Conservation (phyloP, 2,888 invertebrate species). For the Neoscelio sp. region DNA sequence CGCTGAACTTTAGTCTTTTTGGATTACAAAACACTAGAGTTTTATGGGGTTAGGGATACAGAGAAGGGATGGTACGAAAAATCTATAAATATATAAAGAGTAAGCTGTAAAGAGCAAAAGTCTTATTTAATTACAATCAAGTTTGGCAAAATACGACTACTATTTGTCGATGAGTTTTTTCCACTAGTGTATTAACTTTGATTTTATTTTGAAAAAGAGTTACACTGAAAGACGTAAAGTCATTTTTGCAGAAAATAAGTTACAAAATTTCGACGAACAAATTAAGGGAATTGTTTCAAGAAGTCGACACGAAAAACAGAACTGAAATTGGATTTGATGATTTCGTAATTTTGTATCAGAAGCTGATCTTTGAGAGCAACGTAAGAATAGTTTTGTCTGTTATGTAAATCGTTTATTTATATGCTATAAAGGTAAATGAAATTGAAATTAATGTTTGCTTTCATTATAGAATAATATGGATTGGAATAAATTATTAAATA, state of each 20-base stretch:
- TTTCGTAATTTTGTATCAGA: conserved; percentile 93
- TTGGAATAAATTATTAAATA: conserved; percentile 76
- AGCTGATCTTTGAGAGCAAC: conserved; percentile 91
- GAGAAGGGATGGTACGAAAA: too few relatives aligned
- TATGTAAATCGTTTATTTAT: conserved; percentile 1
- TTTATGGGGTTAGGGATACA: too few relatives aligned
- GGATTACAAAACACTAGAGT: too few relatives aligned
- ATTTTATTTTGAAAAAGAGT: conserved; percentile 85
- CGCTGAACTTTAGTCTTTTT: too few relatives aligned
- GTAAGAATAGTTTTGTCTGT: too few relatives aligned
- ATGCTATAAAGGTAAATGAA: too few relatives aligned
- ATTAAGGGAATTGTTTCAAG: conserved; percentile 92
- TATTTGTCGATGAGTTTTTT: too few relatives aligned
- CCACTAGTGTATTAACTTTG: too few relatives aligned
- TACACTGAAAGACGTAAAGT: conserved; percentile 94
- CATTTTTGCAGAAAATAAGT: conserved; percentile 94
- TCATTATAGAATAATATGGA: conserved; percentile 73
- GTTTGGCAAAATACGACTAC: too few relatives aligned
- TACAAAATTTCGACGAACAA: conserved; percentile 95
- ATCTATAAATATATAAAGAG: too few relatives aligned
- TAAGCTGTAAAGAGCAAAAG: too few relatives aligned
- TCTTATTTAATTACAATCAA: neutral
- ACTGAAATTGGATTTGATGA: conserved; percentile 96
- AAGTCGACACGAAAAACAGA: conserved; percentile 91
- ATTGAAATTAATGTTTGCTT: conserved; percentile 14